phyloP scores from a whole-genome alignment of 2,113 vertebrate genomes.

The Tachysurus fulvidraco region DNA sequence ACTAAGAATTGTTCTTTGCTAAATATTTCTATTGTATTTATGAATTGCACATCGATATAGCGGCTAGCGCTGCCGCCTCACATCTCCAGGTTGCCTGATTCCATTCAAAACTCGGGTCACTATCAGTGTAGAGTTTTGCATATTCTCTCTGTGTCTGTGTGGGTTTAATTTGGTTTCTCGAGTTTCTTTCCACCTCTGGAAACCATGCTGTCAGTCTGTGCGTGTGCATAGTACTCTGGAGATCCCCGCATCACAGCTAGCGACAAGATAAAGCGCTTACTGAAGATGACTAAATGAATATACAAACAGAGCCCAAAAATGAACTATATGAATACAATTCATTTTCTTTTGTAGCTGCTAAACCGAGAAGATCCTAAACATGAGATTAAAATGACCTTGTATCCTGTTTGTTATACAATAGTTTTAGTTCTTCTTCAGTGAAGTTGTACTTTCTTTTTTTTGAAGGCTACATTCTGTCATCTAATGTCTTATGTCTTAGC shows the following conservation, averaged over 20 bases:
- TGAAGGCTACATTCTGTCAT: constrained; percentile 12
- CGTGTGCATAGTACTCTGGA: no score
- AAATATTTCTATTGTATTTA: no score
- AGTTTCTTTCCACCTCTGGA: background rate
- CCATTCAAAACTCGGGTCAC: no score
- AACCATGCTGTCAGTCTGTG: background rate
- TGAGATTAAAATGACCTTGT: background rate
- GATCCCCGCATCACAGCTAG: no score
- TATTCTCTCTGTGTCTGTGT: no score
- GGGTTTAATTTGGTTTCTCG: no score
- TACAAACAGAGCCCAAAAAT: background rate
- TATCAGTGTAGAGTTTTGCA: no score
- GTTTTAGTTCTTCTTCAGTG: background rate
- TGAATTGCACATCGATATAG: no score
- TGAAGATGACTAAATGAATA: background rate
- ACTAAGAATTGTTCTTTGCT: no score
- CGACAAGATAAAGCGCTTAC: background rate
- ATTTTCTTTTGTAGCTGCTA: background rate
- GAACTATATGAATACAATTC: background rate
- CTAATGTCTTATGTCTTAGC: background rate
- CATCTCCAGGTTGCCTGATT: no score
- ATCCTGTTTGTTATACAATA: background rate
- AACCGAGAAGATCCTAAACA: background rate
- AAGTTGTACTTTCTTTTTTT: background rate
- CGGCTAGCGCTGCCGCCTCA: no score